Conservation (phyloP, 2,113 vertebrate species). For the Phainopepla nitens region DNA sequence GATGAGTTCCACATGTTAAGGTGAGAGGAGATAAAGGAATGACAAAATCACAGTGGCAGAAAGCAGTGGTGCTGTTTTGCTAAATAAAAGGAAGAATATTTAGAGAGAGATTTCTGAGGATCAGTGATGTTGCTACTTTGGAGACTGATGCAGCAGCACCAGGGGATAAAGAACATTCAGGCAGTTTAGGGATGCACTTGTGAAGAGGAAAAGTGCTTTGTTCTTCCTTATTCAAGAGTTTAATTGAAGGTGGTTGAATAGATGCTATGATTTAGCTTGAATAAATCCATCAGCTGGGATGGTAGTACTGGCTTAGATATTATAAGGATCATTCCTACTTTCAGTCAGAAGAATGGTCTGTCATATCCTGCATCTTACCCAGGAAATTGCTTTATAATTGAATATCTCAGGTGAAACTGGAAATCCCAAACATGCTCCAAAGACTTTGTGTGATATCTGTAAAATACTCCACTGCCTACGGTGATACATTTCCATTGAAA, state of each 20-base stretch:
- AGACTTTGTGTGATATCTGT: not conserved
- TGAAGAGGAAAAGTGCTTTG: not conserved
- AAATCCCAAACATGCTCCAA: not conserved
- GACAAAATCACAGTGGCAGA: not conserved
- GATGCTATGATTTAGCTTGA: constrained; percentile 2
- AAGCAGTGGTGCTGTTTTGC: not conserved
- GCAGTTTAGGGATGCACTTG: not conserved
- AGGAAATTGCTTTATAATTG: not conserved
- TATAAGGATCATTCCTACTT: constrained; percentile 24
- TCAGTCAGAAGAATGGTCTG: not conserved
- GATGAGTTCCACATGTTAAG: not conserved
- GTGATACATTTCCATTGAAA: not conserved
- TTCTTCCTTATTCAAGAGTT: not conserved
- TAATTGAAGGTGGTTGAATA: constrained; percentile 17
- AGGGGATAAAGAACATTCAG: not conserved
- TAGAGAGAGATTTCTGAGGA: not conserved
- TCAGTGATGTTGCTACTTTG: not conserved
- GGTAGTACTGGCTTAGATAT: not conserved
- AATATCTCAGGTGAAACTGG: not conserved
- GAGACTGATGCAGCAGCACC: not conserved
- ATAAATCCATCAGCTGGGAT: constrained; percentile 15
- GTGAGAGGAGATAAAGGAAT: not conserved
- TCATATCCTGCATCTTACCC: not conserved
- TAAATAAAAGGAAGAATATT: not conserved
- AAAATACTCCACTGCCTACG: not conserved